These are phyloP conservation scores for Archilochus colubris DNA, from an alignment of 2,113 vertebrate species.

Conservation along the genomic window DNA sequence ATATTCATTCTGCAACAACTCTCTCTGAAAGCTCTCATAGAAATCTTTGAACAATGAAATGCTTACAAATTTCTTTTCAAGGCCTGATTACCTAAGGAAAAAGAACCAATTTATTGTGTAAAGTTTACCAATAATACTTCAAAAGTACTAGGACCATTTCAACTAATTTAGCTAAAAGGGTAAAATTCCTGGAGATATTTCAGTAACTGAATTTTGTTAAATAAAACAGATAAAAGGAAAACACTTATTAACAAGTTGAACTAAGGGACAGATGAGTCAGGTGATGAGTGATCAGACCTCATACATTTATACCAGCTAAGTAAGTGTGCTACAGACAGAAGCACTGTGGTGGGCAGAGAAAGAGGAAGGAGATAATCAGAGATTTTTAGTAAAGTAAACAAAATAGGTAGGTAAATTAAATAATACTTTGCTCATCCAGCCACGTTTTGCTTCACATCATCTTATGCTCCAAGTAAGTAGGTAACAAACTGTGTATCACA, in stretches of 20 bases:
- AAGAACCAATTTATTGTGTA: not conserved
- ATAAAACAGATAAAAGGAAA: not conserved
- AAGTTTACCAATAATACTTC: not conserved
- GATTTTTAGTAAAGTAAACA: not conserved
- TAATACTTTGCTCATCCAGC: not conserved
- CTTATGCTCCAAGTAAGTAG: fast-evolving
- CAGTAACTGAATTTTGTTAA: not conserved
- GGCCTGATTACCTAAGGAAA: not conserved
- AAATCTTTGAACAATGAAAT: not conserved
- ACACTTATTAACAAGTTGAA: not conserved
- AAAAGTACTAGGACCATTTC: not conserved
- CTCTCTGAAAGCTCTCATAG: not conserved
- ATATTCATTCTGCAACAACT: not conserved
- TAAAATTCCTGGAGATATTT: not conserved
- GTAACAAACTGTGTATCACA: fast-evolving
- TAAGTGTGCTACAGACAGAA: not conserved
- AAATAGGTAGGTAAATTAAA: not conserved
- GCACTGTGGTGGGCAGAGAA: not conserved
- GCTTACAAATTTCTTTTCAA: not conserved
- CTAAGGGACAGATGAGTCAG: not conserved
- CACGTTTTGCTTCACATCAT: not conserved
- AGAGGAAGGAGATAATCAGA: not conserved
- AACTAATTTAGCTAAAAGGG: not conserved
- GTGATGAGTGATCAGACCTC: not conserved
- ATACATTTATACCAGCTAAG: not conserved